Evolutionary conservation across 2,797 vertebrate genomes (phyloP).

Genomic region (Falco biarmicus): DNA sequence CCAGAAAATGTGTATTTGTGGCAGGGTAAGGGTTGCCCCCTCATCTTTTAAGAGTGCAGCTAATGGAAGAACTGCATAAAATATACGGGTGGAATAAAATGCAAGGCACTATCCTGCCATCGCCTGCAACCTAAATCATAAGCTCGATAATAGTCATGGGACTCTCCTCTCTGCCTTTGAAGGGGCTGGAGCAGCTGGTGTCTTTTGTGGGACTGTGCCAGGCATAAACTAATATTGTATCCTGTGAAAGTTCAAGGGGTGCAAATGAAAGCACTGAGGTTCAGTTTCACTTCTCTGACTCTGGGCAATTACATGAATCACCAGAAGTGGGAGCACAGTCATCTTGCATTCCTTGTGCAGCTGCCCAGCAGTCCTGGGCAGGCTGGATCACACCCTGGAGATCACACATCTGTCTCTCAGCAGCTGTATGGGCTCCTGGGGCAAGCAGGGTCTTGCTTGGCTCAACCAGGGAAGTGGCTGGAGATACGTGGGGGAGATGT

Average conservation of each 20-base stretch:
- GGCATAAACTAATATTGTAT: rapidly evolving
- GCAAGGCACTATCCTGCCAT: rapidly evolving
- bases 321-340: background rate
- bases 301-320: background rate
- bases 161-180: background rate
- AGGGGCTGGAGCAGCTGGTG: background rate
- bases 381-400: background rate
- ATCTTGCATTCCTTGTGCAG: background rate
- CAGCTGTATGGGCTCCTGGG: background rate
- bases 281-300: background rate
- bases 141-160: background rate
- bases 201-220: background rate
- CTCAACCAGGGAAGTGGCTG: background rate
- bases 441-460: background rate
- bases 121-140: background rate
- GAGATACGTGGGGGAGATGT: background rate
- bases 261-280: background rate
- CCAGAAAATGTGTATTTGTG: background rate
- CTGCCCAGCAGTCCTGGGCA: background rate
- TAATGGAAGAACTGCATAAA: background rate
- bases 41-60: background rate
- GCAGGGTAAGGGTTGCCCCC: rapidly evolving
- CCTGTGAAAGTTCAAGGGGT: background rate
- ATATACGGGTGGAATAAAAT: background rate
- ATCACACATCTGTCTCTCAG: background rate